Base-by-base conservation (phyloP, 1,140 invertebrate species). In the Plodia interpunctella region DNA sequence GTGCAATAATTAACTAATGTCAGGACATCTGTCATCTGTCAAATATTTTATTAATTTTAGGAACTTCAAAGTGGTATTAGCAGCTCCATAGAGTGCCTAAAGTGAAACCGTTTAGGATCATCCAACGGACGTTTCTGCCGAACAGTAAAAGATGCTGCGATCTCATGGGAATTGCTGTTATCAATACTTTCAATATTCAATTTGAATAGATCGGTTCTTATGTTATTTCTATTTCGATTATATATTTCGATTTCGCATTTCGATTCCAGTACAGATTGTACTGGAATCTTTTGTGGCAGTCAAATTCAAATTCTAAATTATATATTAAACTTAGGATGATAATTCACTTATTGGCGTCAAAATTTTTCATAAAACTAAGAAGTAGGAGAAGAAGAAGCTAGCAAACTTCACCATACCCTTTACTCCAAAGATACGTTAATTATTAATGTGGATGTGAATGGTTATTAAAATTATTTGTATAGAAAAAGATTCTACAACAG, bases 101-200 rank as follows among this genome's bases (percentile, higher is more conserved):
- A 80, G 73, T 69, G 65, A 69, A 86, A 80, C 70, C 70, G 74
- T 75, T 85, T 83, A 80, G 79, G 74, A 83, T 73, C 74, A 74
- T 78, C 76, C 68, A 73, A 73, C 63, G 65, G 64, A 76, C 74
- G 66, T 76, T 77, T 79, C 68, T 75, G 69, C 69, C 70, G 68
- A 74, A 74, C 68, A 70, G 78, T 81, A 78, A 80, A 86, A 87
- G 74, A 87, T 78, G 78, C 70, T 73, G 62, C 66, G 74, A 75
- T 76, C 78, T 76, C 76, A 69, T 57, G 74, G 66, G 73, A 72
- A 78, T 80, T 78, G 78, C 81, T 81, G 75, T 80, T 83, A 88
- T 82, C 84, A 83, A 88, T 88, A 53, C 51, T 79, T 81, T n/a
- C n/a, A n/a, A 73, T 68, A 75, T 76, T 76, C 67, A 70, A 72